Evolutionary conservation across 2,888 invertebrate genomes (phyloP).

Genomic region (Alloscopus bannaensis): DNA sequence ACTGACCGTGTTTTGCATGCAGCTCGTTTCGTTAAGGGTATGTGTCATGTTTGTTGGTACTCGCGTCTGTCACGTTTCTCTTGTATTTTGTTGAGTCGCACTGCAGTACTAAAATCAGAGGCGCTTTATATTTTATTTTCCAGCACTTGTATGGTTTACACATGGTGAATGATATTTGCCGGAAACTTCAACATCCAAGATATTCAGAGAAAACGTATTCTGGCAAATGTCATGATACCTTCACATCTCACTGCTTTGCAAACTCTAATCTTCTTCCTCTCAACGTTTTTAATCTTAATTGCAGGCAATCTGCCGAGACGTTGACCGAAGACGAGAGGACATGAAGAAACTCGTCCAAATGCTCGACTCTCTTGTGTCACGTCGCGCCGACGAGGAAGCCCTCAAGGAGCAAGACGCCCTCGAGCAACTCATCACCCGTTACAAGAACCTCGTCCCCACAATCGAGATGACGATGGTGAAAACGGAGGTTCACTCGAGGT

Average conservation of each 20-base stretch:
- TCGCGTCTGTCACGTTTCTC: not conserved
- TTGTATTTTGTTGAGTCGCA: too few relatives aligned
- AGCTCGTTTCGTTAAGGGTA: slow-evolving; percentile 69
- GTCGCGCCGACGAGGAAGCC: slow-evolving; percentile 88
- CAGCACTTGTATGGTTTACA: too few relatives aligned
- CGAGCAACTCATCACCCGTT: slow-evolving; percentile 88
- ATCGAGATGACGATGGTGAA: slow-evolving; percentile 95
- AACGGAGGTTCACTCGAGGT: slow-evolving; percentile 93
- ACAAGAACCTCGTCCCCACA: slow-evolving; percentile 93
- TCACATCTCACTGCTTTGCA: too few relatives aligned
- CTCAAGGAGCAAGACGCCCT: slow-evolving; percentile 87
- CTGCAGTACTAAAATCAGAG: too few relatives aligned
- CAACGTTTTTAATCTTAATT: too few relatives aligned
- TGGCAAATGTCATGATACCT: too few relatives aligned
- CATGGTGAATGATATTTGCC: too few relatives aligned
- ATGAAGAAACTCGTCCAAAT: slow-evolving; percentile 97
- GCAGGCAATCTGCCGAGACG: slow-evolving; percentile 93
- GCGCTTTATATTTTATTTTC: too few relatives aligned
- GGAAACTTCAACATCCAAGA: too few relatives aligned
- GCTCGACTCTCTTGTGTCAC: slow-evolving; percentile 88
- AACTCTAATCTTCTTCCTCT: too few relatives aligned
- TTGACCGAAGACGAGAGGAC: slow-evolving; percentile 92
- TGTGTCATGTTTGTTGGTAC: slow-evolving; percentile 2
- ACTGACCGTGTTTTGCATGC: slow-evolving; percentile 55
- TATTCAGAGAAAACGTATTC: too few relatives aligned